phyloP scores from a whole-genome alignment of 2,797 vertebrate species.

The Margarornis squamiger region DNA sequence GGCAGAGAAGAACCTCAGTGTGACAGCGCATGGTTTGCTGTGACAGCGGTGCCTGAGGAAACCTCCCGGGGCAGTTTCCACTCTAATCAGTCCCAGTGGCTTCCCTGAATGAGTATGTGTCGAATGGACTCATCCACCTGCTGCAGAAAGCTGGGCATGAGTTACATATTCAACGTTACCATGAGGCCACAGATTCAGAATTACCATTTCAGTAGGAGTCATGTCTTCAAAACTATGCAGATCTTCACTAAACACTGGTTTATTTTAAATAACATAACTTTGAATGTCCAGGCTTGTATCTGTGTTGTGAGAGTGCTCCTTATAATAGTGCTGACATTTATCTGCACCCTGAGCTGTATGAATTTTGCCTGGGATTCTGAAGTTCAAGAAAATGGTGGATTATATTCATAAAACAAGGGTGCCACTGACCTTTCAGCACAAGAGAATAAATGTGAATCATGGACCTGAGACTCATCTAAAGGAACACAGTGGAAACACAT shows the following conservation, averaged over 20 bases:
- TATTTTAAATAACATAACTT: background rate
- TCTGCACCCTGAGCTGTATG: background rate
- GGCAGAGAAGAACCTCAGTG: rapidly evolving
- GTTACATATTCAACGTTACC: rapidly evolving
- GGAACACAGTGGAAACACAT: constrained; percentile 11
- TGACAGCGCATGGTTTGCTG: rapidly evolving
- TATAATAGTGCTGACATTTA: background rate
- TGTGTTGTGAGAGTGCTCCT: background rate
- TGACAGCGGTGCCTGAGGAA: rapidly evolving
- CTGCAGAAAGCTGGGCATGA: background rate
- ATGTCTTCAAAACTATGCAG: background rate
- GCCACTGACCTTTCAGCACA: constrained; percentile 20
- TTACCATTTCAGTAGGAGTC: background rate
- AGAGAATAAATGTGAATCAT: constrained; percentile 20
- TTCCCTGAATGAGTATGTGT: rapidly evolving
- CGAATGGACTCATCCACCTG: background rate
- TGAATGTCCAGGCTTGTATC: background rate
- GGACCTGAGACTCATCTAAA: background rate
- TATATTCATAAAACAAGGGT: constrained; percentile 40
- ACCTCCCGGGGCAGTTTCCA: background rate
- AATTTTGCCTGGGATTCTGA: background rate
- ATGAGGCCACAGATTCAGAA: background rate
- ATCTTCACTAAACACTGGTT: background rate
- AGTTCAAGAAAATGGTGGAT: background rate
- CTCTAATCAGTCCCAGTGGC: background rate